Percentiles rank a stretch among this genome's conserved stretches.
These are phyloP conservation scores for Anagrus nilaparvatae DNA, from an alignment of 1,140 invertebrate genomes.

Conservation along the genomic window DNA sequence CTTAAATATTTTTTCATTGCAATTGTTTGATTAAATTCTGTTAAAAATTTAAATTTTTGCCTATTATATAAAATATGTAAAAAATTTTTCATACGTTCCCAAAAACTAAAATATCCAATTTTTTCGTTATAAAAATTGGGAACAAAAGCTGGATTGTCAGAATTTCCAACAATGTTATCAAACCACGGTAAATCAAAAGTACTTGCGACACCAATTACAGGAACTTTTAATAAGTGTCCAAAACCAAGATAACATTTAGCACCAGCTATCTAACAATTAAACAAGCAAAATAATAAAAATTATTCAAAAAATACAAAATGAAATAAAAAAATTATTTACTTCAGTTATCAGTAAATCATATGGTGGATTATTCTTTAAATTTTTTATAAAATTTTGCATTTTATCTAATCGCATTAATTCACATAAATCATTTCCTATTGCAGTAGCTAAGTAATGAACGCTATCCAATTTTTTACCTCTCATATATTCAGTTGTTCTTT, in stretches of 20 bases:
- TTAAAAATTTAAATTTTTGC: conserved; percentile 17
- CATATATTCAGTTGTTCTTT: too few species aligned
- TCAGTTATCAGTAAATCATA: too few species aligned
- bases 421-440: too few species aligned
- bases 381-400: too few species aligned
- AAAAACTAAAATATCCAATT: conserved; percentile 33
- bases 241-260: conserved; percentile 42
- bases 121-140: conserved; percentile 48
- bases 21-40: conserved; percentile 11
- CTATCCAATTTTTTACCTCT: too few species aligned
- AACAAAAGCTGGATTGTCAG: conserved; percentile 47
- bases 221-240: conserved; percentile 44
- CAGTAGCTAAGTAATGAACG: too few species aligned
- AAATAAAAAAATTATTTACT: not conserved
- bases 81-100: conserved; percentile 39
- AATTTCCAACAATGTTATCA: conserved; percentile 48
- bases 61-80: conserved; percentile 1
- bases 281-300: not conserved
- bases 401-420: too few species aligned
- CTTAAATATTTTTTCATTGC: conserved; percentile 34
- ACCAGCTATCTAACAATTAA: not conserved
- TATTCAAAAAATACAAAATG: not conserved
- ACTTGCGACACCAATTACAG: conserved; percentile 48
- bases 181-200: conserved; percentile 49
- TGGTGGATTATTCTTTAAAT: conserved; percentile 21